phyloP scores from a whole-genome alignment of 2,888 invertebrate genomes.

The Fabriciana adippe region DNA sequence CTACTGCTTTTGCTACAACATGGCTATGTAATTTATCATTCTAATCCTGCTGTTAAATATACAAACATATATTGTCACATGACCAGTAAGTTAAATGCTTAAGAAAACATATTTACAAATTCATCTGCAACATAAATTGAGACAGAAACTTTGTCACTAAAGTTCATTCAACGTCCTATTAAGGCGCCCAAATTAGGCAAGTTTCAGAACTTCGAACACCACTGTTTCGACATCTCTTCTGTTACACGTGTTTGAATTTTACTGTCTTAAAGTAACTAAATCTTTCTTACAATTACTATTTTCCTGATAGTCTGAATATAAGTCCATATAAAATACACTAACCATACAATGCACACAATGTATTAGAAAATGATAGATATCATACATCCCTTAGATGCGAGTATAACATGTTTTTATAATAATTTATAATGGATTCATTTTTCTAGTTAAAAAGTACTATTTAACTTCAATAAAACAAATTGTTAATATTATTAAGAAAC shows the following conservation, averaged over 20 bases:
- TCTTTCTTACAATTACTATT: not conserved
- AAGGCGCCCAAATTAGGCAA: slow-evolving; percentile 22
- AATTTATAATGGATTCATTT: no score
- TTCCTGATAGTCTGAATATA: not conserved
- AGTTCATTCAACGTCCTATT: slow-evolving; percentile 25
- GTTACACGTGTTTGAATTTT: slow-evolving; percentile 21
- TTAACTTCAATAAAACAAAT: no score
- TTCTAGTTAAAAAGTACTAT: no score
- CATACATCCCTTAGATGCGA: no score
- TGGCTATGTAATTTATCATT: no score
- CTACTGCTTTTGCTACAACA: no score
- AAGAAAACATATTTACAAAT: slow-evolving; percentile 16
- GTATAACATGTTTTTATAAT: no score
- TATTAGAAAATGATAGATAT: not conserved
- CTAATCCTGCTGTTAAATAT: no score
- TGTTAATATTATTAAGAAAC: no score
- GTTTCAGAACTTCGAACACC: slow-evolving; percentile 13
- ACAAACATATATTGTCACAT: not conserved
- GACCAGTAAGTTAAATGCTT: not conserved
- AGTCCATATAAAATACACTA: not conserved
- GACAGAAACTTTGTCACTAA: slow-evolving; percentile 24
- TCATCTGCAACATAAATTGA: slow-evolving; percentile 23
- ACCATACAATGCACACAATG: not conserved
- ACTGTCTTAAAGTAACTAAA: slow-evolving; percentile 21
- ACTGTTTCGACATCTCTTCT: slow-evolving; percentile 18